Base-by-base conservation (phyloP, 2,888 invertebrate genomes). In the Andrena hattorfiana region DNA sequence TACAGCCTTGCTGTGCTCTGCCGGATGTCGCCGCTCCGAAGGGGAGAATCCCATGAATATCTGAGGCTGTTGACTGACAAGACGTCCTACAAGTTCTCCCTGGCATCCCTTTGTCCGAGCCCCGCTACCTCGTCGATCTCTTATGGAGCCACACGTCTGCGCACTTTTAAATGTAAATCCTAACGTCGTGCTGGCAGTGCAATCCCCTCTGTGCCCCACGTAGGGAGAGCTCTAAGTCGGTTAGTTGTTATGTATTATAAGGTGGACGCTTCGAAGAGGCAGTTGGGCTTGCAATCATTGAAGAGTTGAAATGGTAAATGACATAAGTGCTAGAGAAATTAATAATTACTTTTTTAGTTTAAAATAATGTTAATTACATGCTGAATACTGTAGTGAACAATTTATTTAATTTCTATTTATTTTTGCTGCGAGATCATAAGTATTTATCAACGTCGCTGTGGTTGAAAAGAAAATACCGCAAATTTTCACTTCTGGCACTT, bases 71-170 rank as follows among this genome's bases (percentile, higher is more conserved):
- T 87, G 89, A 87, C 86, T 85, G 86, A 88, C 86, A 79, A 85
- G 90, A 91, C 85, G 79, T 88, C 89, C 82, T 89, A 85, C 87
- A 89, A 90, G 86, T 91, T 88, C 86, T 79, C 74, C 62, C 70
- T 23, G 49, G 68, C 16, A 56, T 60, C 51, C 49, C 26, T 81
- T 81, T 76, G 59, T 68, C 30, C n/a, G 48, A 16, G 10, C 42
- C 16, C 42, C 5, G 42, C 42, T 42, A 42, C 42, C 16, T 23
- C 8, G 16, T 20, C 32, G 32, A 49, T 23, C 35, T 28, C 30
- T 48, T n/a, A 10, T 13, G 49, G 3, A 32, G 10, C 32, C 49
- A 2, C 60, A 28, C 23, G 51, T 54, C 35, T 6, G 42, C 56
- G 6, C 66, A 23, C 20, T 42, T 54, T 64, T 73, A 49, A 66